A percentile compares a stretch with the other conserved stretches of the same genome.
Conservation (phyloP, 2,113 vertebrate species). For the Tretioscincus oriximinensis region DNA sequence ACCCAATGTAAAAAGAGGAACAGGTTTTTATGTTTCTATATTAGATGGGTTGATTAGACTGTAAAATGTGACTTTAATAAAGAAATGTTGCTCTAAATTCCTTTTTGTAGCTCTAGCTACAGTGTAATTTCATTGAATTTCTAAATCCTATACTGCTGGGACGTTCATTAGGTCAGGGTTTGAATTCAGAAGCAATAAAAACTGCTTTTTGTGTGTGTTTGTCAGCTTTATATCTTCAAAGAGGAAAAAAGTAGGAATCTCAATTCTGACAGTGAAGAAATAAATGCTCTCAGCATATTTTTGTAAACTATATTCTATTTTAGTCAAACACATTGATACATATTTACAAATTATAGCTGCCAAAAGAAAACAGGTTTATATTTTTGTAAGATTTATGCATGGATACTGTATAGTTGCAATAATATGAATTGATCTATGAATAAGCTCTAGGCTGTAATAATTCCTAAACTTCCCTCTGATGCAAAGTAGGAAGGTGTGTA, state of each 20-base stretch:
- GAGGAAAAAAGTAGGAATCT: background rate
- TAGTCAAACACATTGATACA: background rate
- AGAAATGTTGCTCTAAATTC: background rate
- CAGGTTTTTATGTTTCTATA: background rate
- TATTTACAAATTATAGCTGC: background rate
- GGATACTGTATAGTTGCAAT: background rate
- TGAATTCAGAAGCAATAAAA: background rate
- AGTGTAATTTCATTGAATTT: background rate
- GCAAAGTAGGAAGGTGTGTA: background rate
- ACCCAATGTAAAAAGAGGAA: background rate
- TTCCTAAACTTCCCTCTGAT: background rate
- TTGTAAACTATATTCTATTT: background rate
- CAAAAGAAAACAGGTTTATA: background rate
- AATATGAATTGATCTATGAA: background rate
- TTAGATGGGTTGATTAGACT: background rate
- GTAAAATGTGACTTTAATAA: background rate
- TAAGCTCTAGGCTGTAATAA: too few species aligned
- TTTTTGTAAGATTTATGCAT: background rate
- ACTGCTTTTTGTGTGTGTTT: background rate
- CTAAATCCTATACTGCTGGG: too few species aligned
- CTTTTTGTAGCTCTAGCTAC: background rate
- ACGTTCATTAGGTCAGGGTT: background rate
- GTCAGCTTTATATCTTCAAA: background rate
- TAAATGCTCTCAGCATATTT: background rate
- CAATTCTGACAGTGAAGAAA: background rate